Evolutionary conservation across 2,797 vertebrate species (phyloP).

Genomic region (Moxostoma hubbsi): DNA sequence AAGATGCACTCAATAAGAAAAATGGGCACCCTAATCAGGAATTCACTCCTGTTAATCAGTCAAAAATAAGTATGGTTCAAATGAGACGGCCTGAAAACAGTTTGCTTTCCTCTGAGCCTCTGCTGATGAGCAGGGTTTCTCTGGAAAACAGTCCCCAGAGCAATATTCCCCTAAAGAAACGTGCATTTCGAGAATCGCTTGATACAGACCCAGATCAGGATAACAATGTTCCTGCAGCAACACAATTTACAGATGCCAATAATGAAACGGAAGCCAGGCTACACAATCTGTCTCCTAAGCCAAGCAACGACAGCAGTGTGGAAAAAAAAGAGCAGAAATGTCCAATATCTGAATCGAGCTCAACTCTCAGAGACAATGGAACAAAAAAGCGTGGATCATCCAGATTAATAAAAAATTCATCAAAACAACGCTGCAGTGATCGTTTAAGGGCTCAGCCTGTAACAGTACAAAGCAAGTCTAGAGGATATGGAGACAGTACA

Average conservation of each 20-base stretch:
- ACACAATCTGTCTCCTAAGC: constrained; percentile 22
- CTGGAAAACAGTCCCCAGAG: constrained; percentile 70
- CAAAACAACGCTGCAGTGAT: constrained; percentile 22
- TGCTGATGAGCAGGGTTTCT: constrained; percentile 55
- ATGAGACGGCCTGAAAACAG: constrained; percentile 55
- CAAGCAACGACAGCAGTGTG: background rate
- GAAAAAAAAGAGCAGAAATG: background rate
- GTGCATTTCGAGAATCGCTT: constrained; percentile 78
- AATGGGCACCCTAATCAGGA: constrained; percentile 51
- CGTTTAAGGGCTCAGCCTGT: constrained; percentile 1
- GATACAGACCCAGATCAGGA: constrained; percentile 69
- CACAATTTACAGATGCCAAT: constrained; percentile 38
- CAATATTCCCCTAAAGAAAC: constrained; percentile 83
- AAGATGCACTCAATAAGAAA: constrained; percentile 43
- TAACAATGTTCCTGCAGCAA: constrained; percentile 52
- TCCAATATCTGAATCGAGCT: background rate
- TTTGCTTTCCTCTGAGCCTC: constrained; percentile 61
- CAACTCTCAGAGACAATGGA: background rate
- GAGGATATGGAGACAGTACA: background rate
- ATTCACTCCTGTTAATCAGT: constrained; percentile 19
- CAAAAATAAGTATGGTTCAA: constrained; percentile 39
- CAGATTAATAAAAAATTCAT: constrained; percentile 25
- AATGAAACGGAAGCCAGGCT: constrained; percentile 40
- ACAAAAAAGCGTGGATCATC: constrained; percentile 16
- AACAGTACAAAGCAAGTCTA: background rate